Base-by-base conservation (phyloP, 2,113 vertebrate genomes). In the Hyperopisus bebe region DNA sequence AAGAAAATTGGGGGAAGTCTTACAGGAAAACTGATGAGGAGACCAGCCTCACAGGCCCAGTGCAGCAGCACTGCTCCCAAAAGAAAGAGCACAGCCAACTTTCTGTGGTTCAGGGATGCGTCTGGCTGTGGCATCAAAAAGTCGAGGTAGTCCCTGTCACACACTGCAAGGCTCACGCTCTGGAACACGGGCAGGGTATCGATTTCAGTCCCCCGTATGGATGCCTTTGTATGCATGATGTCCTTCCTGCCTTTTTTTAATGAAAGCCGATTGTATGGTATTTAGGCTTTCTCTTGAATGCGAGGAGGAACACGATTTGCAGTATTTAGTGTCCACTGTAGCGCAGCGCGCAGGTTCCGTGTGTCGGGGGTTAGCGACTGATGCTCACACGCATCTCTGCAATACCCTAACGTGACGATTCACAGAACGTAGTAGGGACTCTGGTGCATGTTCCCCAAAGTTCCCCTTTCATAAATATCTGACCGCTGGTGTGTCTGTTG, bases 241-340 rank as follows among this genome's bases (percentile, higher is more conserved):
- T n/a, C 21, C 55, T 58, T n/a, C 53, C 21, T n/a, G 7, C 2
- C 55, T 9, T 9, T 62, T 21, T 62, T n/a, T 9, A n/a, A 62
- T 62, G 55, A 95, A 93, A 95, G 95, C 39, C 39, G 9, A 10
- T 55, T 19, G n/a, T 27, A 86, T 17, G 94, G 94, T 94, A 95
- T 95, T 95, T 95, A 94, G 91, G 92, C 92, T 91, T 93, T 91
- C 94, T 92, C 92, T 94, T 94, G 92, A 95, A 95, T 91, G 92
- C 92, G 85, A 92, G 89, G 89, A 89, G 90, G 90, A 62, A 47
- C 1, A 47, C 93, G 94, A 94, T 94, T 91, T 91, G 93, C 90
- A 89, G 90, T 95, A 95, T 94, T 95, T 95, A 95, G 95, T 94
- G 94, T 94, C 35, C n/a, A 3, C 91, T 92, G 93, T 93, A 93